phyloP scores from a whole-genome alignment of 2,797 vertebrate genomes.

The Vespertilio murinus region DNA sequence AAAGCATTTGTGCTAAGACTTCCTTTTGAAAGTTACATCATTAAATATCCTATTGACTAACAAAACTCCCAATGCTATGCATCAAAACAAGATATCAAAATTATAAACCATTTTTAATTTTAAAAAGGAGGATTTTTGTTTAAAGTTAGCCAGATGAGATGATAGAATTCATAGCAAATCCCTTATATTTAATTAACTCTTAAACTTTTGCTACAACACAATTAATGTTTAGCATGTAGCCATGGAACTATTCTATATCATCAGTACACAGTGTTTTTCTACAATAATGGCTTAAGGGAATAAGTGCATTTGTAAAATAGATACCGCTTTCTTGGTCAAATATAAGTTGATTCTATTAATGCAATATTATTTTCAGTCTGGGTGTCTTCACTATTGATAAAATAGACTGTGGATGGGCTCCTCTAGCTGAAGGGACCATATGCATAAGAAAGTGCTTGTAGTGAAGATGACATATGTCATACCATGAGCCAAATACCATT shows the following conservation, averaged over 20 bases:
- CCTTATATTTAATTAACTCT: background rate
- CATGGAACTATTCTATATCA: background rate
- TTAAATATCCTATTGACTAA: conserved; percentile 20
- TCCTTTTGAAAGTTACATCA: conserved; percentile 41
- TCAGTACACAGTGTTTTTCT: background rate
- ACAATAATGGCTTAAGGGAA: background rate
- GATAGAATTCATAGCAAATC: background rate
- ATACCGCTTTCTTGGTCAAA: conserved; percentile 34
- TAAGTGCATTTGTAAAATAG: conserved; percentile 34
- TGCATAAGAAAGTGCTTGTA: conserved; percentile 72
- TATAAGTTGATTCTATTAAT: conserved; percentile 53
- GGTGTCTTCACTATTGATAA: conserved; percentile 75
- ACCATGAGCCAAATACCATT: conserved; percentile 78
- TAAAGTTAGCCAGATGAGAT: background rate
- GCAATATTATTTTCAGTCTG: conserved; percentile 71
- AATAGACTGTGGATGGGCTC: conserved; percentile 62
- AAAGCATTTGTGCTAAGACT: conserved; percentile 51
- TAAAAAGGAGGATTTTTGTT: background rate
- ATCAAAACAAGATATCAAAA: background rate
- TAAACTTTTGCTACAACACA: conserved; percentile 23
- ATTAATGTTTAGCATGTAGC: background rate
- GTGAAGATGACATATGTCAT: conserved; percentile 77
- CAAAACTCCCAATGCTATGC: background rate
- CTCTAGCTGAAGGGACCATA: conserved; percentile 73
- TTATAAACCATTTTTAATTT: conserved; percentile 32